Base-by-base conservation (phyloP, 2,797 vertebrate genomes). In the Lateolabrax maculatus region DNA sequence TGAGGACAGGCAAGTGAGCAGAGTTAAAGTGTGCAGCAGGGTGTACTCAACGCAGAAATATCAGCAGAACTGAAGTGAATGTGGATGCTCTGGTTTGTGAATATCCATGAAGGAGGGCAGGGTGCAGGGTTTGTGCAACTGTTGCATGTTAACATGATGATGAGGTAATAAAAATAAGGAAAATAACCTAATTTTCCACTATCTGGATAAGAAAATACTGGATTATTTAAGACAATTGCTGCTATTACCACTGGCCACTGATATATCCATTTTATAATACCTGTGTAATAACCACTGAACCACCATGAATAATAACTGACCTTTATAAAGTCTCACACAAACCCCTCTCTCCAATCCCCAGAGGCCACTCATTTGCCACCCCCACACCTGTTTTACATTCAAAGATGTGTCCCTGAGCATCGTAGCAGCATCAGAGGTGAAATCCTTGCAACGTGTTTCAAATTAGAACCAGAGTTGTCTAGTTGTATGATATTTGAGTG, bases 341-440 rank as follows among this genome's bases (percentile, higher is more conserved):
- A 29, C 70, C 31, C 71, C 34, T 57, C 69, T 48, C 56, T 55
- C 37, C 62, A 57, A 75, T 85, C 79, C 84, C 68, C 74, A 71
- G 55, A 70, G 82, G 75, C 71, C 60, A n/a, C 78, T 67, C 41
- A 66, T 81, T 85, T 73, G 57, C 77, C 64, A 75, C 58, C 71
- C 46, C 53, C 70, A 75, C 65, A 73, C 66, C 84, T 88, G 77
- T 79, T 92, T 92, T 83, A 82, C 67, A 89, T 90, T 88, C 81
- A 88, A 9, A 81, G 81, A 73, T 86, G 83, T 62, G 58, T 79
- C 74, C 80, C 81, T 55, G 25, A 81, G 71, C 60, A 11, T 81
- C 80, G 73, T 46, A 37, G 62, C 72, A 69, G 64, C 56, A 43
- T 69, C 31, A 23, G 52, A 62, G 63, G 46, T 34, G 51, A 64